phyloP scores from a whole-genome alignment of 1,140 invertebrate species.

The Pseudoatta argentina region DNA sequence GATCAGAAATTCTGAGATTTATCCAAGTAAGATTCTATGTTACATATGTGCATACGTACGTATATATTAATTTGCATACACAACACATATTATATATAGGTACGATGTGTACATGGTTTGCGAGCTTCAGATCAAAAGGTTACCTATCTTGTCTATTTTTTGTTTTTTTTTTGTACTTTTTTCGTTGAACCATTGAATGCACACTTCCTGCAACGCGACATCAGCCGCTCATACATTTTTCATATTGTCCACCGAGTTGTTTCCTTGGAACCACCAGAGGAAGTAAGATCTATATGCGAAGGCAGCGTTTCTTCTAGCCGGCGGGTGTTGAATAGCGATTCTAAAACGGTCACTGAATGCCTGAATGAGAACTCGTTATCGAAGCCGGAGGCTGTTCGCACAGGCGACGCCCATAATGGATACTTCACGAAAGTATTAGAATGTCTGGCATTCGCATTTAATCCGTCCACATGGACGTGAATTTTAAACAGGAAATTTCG shows the following conservation, averaged over 20 bases:
- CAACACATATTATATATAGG: not conserved
- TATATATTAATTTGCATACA: not conserved
- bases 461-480: not conserved
- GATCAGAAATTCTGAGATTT: too few species aligned
- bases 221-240: constrained; percentile 62
- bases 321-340: constrained; percentile 70
- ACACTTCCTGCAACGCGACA: not conserved
- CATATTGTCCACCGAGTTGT: constrained; percentile 67
- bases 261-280: constrained; percentile 41
- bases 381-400: constrained; percentile 61
- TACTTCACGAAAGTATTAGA: constrained; percentile 8
- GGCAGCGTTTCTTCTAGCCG: constrained; percentile 71
- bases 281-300: constrained; percentile 54
- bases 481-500: constrained; percentile 20
- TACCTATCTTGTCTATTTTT: not conserved
- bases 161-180: not conserved
- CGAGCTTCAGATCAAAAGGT: not conserved
- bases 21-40: not conserved
- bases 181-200: constrained; percentile 41
- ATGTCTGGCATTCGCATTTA: constrained; percentile 16
- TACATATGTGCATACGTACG: too few species aligned
- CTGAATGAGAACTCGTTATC: constrained; percentile 82
- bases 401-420: constrained; percentile 1
- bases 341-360: constrained; percentile 72
- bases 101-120: not conserved